These are phyloP conservation scores for Mus minutoides DNA, from an alignment of 2,797 vertebrate species.

Conservation along the genomic window DNA sequence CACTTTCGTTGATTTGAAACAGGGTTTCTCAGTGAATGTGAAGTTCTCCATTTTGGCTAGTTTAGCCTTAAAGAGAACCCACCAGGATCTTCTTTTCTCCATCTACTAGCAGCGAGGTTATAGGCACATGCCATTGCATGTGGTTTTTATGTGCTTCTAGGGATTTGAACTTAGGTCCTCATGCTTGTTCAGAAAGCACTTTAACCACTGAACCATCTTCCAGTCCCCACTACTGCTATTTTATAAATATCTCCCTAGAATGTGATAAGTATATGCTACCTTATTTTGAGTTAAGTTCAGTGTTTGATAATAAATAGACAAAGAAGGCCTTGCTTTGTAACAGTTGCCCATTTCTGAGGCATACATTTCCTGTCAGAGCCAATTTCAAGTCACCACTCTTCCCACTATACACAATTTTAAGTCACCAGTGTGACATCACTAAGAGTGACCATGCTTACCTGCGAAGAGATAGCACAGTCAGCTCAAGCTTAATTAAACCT, in stretches of 20 bases:
- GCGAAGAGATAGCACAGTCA: background rate
- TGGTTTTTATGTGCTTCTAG: no score
- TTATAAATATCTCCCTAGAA: background rate
- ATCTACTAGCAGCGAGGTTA: background rate
- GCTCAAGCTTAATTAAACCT: background rate
- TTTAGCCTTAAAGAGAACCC: background rate
- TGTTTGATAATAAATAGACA: background rate
- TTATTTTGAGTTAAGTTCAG: background rate
- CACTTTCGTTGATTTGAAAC: background rate
- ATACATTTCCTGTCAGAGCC: no score
- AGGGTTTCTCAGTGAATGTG: background rate
- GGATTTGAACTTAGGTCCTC: background rate
- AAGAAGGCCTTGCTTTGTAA: background rate
- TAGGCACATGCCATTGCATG: no score
- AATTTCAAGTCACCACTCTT: background rate
- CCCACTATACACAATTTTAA: background rate
- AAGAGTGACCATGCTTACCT: background rate
- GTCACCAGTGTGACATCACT: background rate
- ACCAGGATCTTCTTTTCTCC: background rate
- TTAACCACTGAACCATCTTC: background rate
- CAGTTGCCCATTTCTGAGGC: background rate
- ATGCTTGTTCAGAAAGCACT: background rate
- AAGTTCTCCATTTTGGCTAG: background rate
- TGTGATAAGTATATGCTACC: background rate
- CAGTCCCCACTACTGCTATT: background rate